A percentile compares a stretch with the other conserved stretches of the same genome.
These are phyloP conservation scores for Trichonephila inaurata DNA, from an alignment of 1,140 invertebrate genomes.

Conservation along the genomic window DNA sequence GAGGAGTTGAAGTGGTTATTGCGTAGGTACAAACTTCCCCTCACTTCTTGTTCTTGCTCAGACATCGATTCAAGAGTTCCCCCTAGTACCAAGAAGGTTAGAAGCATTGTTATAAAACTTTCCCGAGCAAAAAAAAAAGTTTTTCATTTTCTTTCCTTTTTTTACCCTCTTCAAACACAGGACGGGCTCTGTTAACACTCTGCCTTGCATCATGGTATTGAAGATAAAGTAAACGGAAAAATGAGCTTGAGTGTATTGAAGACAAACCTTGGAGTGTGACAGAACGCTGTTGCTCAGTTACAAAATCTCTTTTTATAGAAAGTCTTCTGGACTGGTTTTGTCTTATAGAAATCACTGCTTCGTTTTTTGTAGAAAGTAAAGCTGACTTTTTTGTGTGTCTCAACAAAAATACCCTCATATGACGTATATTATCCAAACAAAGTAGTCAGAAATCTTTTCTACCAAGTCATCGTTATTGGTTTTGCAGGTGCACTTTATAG, in stretches of 20 bases:
- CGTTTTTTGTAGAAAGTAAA: not conserved
- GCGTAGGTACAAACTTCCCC: not conserved
- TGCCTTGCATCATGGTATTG: constrained; percentile 29
- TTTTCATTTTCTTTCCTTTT: constrained; percentile 30
- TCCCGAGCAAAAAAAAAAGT: not conserved
- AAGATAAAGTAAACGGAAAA: constrained; percentile 14
- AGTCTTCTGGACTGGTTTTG: not conserved
- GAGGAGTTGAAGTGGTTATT: not conserved
- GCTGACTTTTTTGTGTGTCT: not conserved
- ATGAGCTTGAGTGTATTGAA: constrained; percentile 57
- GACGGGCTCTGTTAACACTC: constrained; percentile 47
- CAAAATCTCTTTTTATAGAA: not conserved
- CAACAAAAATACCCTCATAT: not conserved
- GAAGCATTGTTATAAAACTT: constrained; percentile 38
- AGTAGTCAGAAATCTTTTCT: constrained; percentile 4
- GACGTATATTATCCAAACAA: constrained; percentile 43
- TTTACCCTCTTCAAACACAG: constrained; percentile 38
- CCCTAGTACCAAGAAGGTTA: not conserved
- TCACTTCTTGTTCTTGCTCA: not conserved
- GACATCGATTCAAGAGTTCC: constrained; percentile 14
- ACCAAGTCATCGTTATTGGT: constrained; percentile 33
- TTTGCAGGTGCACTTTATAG: constrained; percentile 16
- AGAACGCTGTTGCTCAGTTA: not conserved
- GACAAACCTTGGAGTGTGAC: constrained; percentile 42
- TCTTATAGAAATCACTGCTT: constrained; percentile 21